Evolutionary conservation across 1,140 invertebrate species (phyloP), one percentile per base, ranked within the genome.

Genomic region (Aethina tumida): DNA sequence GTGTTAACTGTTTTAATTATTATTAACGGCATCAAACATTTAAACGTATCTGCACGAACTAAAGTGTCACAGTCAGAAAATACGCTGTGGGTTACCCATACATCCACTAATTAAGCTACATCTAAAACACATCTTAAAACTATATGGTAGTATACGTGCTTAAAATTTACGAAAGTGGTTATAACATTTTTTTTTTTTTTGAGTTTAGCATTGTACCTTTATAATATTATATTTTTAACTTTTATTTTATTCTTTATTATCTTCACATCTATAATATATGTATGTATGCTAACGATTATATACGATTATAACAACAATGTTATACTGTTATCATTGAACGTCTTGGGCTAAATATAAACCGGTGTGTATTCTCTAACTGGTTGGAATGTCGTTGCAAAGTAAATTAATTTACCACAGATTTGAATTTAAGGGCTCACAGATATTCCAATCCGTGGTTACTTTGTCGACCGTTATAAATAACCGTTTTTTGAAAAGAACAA

Each of bases 11-110:
- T 26, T n/a, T n/a, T 26, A 26, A 5, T 24, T 24, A 39, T 28
- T 19, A 29, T 34, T 39, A 39, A 39, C 28, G 31, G 25, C 28
- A 7, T n/a, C 6, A 24, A n/a, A 24, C n/a, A 24, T 6, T 24
- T 24, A 7, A 6, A n/a, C 21, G n/a, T 7, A 24, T 24, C 21
- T 24, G n/a, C 6, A 7, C n/a, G 6, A 24, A n/a, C 21, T 24
- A 7, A 7, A 24, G 21, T 24, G 14, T 10, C 26, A 10, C 10
- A 28, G 14, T 28, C 26, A 5, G 10, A n/a, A 28, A n/a, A 28
- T 10, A 12, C 21, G 10, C 4, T 28, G n/a, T 14, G 14, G n/a
- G 26, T 12, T 28, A n/a, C n/a, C n/a, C 26, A 28, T 28, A 28
- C 26, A 28, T 14, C 5, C 14, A 28, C 26, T 28, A 28, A 28